Base-by-base conservation (phyloP, 30 jellyfish, hydroid and myxozoan species). In the Nemopilema nomurai region DNA sequence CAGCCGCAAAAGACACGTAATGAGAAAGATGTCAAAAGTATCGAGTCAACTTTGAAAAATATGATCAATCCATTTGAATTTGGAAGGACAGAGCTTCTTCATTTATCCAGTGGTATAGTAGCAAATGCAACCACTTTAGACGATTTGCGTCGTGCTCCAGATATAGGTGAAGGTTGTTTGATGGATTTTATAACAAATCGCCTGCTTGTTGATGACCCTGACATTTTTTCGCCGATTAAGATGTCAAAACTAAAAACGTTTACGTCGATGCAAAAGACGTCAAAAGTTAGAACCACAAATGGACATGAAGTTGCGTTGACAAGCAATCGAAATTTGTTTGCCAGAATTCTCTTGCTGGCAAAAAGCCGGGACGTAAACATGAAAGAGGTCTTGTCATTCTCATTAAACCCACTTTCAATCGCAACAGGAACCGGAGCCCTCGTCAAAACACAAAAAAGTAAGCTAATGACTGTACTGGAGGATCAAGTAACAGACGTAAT, bases 61-160 rank as follows among this genome's bases (percentile, higher is more conserved):
- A 77, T 77, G 87, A 62, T 77, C 30, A 62, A 53, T 77, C 87
- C 87, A 51, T 74, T 74, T 50, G 75, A 18, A n/a, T 26, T 28
- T 21, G 62, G 31, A 21, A n/a, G 31, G 52, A 25, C n/a, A 27
- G 50, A 28, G 24, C 66, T 77, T 51, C 25, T 25, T 18, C 50
- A 77, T 18, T n/a, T 77, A 1, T 30, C 87, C 22, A 77, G 87
- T 62, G 87, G 87, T 20, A 8, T 62, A 26, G 28, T 77, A 24
- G 87, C 78, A 17, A 0, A 32, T 28, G 62, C 57, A 28, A 28
- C 24, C 51, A 28, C 63, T 21, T 27, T 49, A 57, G 28, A 28
- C 29, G 87, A 62, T 13, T 18, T 77, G 85, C 23, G 57, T 24
- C 28, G 62, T 23, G 78, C 87, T 28, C 41, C 27, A 51, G 64